Evolutionary conservation across 1,140 invertebrate species (phyloP), one percentile per base, ranked within the genome.

Genomic region (Tetragonula clypearis): DNA sequence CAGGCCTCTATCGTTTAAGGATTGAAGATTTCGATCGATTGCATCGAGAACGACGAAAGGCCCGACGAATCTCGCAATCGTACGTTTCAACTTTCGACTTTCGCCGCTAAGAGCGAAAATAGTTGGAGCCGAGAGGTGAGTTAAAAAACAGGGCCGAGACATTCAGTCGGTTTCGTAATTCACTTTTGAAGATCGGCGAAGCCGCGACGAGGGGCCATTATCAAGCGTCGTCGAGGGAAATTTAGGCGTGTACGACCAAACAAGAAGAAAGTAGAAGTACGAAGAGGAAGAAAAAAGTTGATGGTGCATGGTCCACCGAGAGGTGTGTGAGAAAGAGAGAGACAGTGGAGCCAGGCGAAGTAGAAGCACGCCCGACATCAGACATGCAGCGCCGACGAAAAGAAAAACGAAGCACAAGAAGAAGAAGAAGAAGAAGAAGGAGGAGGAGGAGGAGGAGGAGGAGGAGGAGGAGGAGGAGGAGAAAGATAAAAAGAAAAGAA

Each of bases 321-420:
- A 23, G 26, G 30, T 15, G 60, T 23, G 65, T 56, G 53, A 35
- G 53, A 60, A 11, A 19, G 41, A 9, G 49, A 68, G 21, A 19
- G 69, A 23, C 23, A 55, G 62, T 17, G 30, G 30, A 30, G 15
- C 14, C 21, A 35, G 12, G 75, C 15, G 58, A 49, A 30, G 17
- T 19, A 30, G 75, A 65, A 21, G 58, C 35, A 26, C 23, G 56
- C 12, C 15, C 72, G 49, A 49, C 80, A 86, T 86, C 84, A 86
- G 84, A 86, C 80, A 86, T 83, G 84, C 80, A 86, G 69, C 73
- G 66, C 30, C 72, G 55, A 23, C 62, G n/a, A n/a, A 62, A 60
- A 55, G 49, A 84, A 49, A 72, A 66, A 17, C n/a, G 26, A 66
- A 49, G 41, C 6, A 6, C n/a, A 30, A 66, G n/a, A 65, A 15